Base-by-base conservation (phyloP, 2,113 vertebrate genomes). In the Pterocles gutturalis region DNA sequence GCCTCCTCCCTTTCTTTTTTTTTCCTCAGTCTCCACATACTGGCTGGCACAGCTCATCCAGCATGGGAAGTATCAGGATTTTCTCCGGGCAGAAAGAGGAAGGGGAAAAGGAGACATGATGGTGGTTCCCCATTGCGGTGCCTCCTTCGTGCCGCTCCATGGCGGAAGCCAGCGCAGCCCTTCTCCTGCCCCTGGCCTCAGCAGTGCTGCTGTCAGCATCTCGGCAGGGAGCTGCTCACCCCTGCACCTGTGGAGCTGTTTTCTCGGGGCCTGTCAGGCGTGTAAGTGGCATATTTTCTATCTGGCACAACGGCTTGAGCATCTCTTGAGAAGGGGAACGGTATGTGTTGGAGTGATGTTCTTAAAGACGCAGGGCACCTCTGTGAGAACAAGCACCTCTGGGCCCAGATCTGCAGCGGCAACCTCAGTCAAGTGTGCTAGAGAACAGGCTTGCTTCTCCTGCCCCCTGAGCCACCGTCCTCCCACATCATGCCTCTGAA, bases 221-320 rank as follows among this genome's bases (percentile, higher is more conserved):
- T 69, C 9, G 2, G 31, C 5, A 2, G 71, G n/a, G n/a, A 86
- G n/a, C 67, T 83, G 36, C 79, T 93, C 19, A 64, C 58, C 26
- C n/a, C 64, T 81, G 46, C 55, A 13, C 29, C 60, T 21, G 33
- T 11, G 53, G 25, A 43, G n/a, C 31, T 75, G 2, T 83, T 80
- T 94, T 34, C 76, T 95, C 15, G 0, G 60, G 26, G 6, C 58
- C 49, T 3, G 0, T 26, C 58, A 88, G 60, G 64, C 3, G 0
- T 53, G 51, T 61, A 67, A 67, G 55, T 89, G 38, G 83, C 83
- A 88, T 97, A 87, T 86, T 96, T 96, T 95, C 64, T 49, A n/a
- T 71, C 38, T 41, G 46, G 48, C 69, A 38, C 61, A 55, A 22
- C 2, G 7, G 31, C 72, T 90, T 6, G 1, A 96, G 92, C 69